A percentile compares a stretch with the other conserved stretches of the same genome.
Evolutionary conservation across 2,888 invertebrate species (phyloP).

Genomic region (Heliconius ethilla): DNA sequence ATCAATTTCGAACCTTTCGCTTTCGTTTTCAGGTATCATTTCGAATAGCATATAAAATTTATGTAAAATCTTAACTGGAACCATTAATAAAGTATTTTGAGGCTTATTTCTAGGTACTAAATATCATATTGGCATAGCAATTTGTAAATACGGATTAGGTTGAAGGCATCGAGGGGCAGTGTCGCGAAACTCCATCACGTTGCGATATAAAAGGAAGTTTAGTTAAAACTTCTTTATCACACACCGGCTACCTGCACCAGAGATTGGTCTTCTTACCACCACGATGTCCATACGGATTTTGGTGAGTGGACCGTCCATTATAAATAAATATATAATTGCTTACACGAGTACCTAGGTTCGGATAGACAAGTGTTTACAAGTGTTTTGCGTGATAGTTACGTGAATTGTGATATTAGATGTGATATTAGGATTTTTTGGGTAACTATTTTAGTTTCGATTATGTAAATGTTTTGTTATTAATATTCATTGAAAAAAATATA

Average conservation of each 20-base stretch:
- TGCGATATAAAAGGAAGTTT: constrained; percentile 81
- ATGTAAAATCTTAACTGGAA: constrained; percentile 35
- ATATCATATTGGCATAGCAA: constrained; percentile 45
- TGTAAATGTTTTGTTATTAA: not conserved
- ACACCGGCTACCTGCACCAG: constrained; percentile 66
- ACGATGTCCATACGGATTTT: constrained; percentile 77
- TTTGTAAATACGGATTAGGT: constrained; percentile 51
- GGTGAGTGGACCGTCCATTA: constrained; percentile 65
- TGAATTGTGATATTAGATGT: not conserved
- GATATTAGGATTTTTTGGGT: not conserved
- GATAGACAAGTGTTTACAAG: not conserved
- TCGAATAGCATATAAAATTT: constrained; percentile 39
- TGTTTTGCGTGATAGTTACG: not conserved
- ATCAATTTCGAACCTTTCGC: constrained; percentile 49
- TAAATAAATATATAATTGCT: not conserved
- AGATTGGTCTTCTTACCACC: constrained; percentile 65
- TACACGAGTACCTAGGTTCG: not conserved
- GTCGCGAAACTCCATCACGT: constrained; percentile 80
- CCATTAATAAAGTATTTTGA: constrained; percentile 5
- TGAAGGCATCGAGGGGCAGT: constrained; percentile 67
- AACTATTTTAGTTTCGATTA: not conserved
- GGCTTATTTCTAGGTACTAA: constrained; percentile 22
- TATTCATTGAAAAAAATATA: not conserved
- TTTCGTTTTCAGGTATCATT: constrained; percentile 50
- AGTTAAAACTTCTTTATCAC: constrained; percentile 79